Conservation (phyloP, 2,888 invertebrate species). For the Clostera curtula region DNA sequence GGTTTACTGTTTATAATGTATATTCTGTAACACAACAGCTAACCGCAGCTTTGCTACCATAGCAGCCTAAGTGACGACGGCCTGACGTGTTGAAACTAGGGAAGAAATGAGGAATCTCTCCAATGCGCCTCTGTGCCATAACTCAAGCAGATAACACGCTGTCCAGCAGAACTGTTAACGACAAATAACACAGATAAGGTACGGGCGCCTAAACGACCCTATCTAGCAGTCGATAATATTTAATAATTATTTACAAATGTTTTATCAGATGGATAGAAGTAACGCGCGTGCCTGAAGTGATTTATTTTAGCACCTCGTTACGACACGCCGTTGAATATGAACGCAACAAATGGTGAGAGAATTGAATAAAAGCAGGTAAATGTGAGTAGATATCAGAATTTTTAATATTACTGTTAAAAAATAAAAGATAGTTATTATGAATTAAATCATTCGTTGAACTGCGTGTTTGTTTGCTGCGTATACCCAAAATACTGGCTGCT, state of each 20-base stretch:
- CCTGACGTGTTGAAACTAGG: conserved; percentile 48
- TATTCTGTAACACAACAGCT: no score
- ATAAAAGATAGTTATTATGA: no score
- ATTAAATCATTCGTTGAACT: no score
- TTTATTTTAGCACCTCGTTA: conserved; percentile 42
- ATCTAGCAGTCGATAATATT: conserved; percentile 67
- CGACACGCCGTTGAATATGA: no score
- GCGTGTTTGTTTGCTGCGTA: no score
- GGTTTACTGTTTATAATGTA: no score
- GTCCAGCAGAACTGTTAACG: conserved; percentile 60
- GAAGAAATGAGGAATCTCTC: conserved; percentile 41
- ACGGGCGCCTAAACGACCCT: conserved; percentile 67
- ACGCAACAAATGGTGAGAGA: no score
- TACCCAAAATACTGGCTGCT: no score
- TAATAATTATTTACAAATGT: conserved; percentile 69
- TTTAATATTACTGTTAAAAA: no score
- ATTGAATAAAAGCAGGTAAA: no score
- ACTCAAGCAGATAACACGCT: conserved; percentile 63
- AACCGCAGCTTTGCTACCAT: conserved; percentile 31
- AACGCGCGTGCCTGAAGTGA: conserved; percentile 47
- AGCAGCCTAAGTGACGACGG: conserved; percentile 40
- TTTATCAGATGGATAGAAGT: conserved; percentile 64
- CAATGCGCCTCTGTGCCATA: conserved; percentile 43
- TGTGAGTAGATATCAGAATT: no score
- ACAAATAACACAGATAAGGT: conserved; percentile 69